phyloP scores from a whole-genome alignment of 2,888 invertebrate genomes.

The Agrochola lychnidis region DNA sequence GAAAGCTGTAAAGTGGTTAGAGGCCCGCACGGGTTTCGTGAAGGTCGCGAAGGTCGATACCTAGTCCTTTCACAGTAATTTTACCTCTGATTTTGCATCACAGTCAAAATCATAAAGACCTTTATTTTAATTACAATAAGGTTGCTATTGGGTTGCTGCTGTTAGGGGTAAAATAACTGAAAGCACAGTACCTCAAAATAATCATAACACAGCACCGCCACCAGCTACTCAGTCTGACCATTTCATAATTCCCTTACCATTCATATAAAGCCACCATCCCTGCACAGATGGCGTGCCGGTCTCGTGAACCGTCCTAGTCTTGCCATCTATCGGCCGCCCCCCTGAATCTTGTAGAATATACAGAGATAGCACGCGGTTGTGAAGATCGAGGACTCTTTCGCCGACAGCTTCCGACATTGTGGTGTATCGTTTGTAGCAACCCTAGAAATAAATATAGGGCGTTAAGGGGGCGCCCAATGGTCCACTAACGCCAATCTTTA shows the following conservation, averaged over 20 bases:
- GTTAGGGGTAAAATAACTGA: too few species aligned
- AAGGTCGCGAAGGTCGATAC: neutral
- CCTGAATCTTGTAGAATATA: constrained; percentile 96
- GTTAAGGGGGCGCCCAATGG: too few species aligned
- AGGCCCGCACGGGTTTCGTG: neutral
- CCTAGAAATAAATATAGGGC: constrained; percentile 71
- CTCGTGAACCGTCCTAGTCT: constrained; percentile 88
- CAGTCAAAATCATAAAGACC: too few species aligned
- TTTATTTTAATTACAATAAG: too few species aligned
- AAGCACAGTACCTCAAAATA: too few species aligned
- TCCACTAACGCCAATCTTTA: too few species aligned
- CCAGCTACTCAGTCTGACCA: too few species aligned
- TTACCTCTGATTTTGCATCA: too few species aligned
- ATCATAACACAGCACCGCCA: too few species aligned
- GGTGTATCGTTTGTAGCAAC: constrained; percentile 93
- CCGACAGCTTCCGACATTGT: constrained; percentile 96
- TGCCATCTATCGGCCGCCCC: constrained; percentile 94
- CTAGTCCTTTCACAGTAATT: too few species aligned
- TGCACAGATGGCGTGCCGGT: constrained; percentile 95
- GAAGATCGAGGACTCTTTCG: constrained; percentile 95
- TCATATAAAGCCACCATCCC: constrained; percentile 97
- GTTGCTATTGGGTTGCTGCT: too few species aligned
- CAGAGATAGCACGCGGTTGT: constrained; percentile 94
- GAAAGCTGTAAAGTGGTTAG: neutral
- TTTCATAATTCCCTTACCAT: constrained; percentile 88